A percentile compares a stretch with the other conserved stretches of the same genome.
phyloP scores from a whole-genome alignment of 2,797 vertebrate species.

The Enoplosus armatus region DNA sequence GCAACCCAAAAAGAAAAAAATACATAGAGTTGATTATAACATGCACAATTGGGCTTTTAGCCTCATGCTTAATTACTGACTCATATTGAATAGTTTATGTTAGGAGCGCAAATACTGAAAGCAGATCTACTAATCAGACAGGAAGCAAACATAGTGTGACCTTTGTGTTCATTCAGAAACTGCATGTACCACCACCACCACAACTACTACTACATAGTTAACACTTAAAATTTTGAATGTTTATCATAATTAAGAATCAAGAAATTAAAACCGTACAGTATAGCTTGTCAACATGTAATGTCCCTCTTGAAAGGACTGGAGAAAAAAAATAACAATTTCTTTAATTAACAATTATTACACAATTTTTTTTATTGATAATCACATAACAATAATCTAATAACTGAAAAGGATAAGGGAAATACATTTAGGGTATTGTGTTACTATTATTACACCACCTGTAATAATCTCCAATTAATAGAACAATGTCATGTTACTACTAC shows the following conservation, averaged over 20 bases:
- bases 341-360: background rate
- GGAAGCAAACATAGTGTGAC: background rate
- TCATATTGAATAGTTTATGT: background rate
- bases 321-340: background rate
- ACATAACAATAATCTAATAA: background rate
- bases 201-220: background rate
- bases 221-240: background rate
- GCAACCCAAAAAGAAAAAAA: background rate
- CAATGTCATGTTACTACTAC: background rate
- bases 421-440: no score
- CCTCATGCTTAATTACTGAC: background rate
- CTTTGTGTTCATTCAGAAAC: background rate
- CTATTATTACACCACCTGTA: background rate
- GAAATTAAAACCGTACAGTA: no score
- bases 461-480: background rate
- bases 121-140: background rate
- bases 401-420: background rate
- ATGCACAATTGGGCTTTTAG: background rate
- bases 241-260: background rate
- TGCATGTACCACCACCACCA: background rate
- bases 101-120: background rate
- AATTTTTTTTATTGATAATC: background rate
- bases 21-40: background rate
- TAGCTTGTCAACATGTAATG: background rate
- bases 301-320: background rate